Conservation (phyloP, 2,888 invertebrate species). For the Melanostoma mellinum region DNA sequence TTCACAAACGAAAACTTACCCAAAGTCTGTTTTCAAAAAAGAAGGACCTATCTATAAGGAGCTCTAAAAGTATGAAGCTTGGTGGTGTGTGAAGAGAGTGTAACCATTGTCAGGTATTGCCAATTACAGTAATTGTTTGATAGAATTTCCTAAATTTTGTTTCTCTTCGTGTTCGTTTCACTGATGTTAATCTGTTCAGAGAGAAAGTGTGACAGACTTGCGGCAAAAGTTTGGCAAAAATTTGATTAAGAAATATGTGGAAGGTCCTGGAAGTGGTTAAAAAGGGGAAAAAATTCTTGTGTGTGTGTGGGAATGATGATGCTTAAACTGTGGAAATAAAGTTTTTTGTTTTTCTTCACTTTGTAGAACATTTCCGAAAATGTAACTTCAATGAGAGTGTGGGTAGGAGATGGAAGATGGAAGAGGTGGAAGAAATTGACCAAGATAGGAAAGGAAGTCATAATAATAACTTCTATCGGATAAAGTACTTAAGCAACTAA, state of each 20-base stretch:
- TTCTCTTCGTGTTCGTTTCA: not conserved
- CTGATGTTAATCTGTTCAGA: constrained; percentile 32
- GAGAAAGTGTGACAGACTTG: constrained; percentile 33
- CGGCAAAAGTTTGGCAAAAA: constrained; percentile 29
- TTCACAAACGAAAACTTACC: not conserved
- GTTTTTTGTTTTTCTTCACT: constrained; percentile 2
- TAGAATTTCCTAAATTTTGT: constrained; percentile 43
- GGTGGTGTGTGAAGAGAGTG: not conserved
- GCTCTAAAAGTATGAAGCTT: not conserved
- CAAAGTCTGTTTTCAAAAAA: constrained; percentile 4
- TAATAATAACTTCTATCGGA: constrained; percentile 52
- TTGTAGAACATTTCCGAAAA: not conserved
- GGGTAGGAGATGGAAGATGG: not conserved
- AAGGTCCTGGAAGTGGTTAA: not conserved
- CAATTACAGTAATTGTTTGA: constrained; percentile 65
- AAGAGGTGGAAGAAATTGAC: constrained; percentile 35
- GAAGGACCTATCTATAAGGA: not conserved
- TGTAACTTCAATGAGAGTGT: constrained; percentile 20
- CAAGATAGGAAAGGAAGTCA: constrained; percentile 44
- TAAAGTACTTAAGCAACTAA: constrained; percentile 40
- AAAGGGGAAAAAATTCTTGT: not conserved
- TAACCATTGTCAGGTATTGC: constrained; percentile 55
- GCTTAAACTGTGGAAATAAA: not conserved
- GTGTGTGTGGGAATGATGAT: not conserved
- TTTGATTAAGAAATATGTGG: constrained; percentile 62